These are phyloP conservation scores for Neoscelio sp. DNA, from an alignment of 2,888 invertebrate species.

Conservation along the genomic window DNA sequence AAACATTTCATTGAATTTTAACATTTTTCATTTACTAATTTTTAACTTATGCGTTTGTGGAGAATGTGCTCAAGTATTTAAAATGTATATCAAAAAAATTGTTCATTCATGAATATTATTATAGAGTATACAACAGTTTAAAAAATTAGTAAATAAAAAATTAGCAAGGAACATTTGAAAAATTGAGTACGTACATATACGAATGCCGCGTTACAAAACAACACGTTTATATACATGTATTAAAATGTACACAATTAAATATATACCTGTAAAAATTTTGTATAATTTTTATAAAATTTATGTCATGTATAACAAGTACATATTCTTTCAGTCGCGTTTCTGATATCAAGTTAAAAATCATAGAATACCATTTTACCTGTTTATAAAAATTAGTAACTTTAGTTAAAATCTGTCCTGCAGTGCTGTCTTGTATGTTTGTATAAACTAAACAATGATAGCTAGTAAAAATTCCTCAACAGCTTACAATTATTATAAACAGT, in stretches of 20 bases:
- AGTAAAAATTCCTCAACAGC: neutral
- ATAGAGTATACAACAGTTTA: neutral
- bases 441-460: neutral
- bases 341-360: conserved; percentile 6
- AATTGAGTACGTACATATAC: neutral
- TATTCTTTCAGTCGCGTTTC: conserved; percentile 8
- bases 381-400: neutral
- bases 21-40: neutral
- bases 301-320: conserved; percentile 19
- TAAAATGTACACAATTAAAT: neutral
- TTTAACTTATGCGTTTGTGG: no score
- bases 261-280: conserved; percentile 8
- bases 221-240: neutral
- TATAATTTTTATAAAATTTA: conserved; percentile 34
- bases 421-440: neutral
- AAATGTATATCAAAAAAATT: no score
- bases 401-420: neutral
- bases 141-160: neutral
- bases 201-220: neutral
- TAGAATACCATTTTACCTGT: no score
- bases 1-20: neutral
- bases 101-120: neutral
- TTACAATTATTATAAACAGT: neutral
- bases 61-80: no score
- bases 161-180: neutral